These are phyloP conservation scores for Mormyrops attenuatus DNA, from an alignment of 2,797 vertebrate genomes.

Conservation along the genomic window DNA sequence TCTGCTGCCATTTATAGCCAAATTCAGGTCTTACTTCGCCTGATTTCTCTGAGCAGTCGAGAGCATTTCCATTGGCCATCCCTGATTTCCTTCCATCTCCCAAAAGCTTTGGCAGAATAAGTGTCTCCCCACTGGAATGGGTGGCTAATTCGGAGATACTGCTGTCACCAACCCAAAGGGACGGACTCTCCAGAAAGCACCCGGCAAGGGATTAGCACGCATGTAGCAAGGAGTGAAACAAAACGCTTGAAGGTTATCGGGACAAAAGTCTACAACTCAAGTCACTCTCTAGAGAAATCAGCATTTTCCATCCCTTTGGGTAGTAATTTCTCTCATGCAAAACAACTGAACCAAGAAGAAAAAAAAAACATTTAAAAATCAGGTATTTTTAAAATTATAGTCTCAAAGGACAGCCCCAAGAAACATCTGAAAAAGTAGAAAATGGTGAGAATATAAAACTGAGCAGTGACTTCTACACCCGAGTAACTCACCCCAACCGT, in stretches of 20 bases:
- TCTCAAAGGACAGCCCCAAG: constrained; percentile 40
- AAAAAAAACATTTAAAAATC: constrained; percentile 40
- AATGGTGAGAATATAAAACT: background rate
- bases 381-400: constrained; percentile 47
- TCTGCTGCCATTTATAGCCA: background rate
- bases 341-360: constrained; percentile 31
- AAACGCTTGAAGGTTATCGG: constrained; percentile 43
- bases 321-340: constrained; percentile 34
- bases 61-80: background rate
- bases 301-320: constrained; percentile 24
- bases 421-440: constrained; percentile 10
- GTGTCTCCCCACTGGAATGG: too few relatives aligned
- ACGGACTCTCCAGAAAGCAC: background rate
- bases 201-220: background rate
- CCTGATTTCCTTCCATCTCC: background rate
- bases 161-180: background rate
- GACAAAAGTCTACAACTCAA: constrained; percentile 32
- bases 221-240: background rate
- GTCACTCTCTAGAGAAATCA: constrained; percentile 33
- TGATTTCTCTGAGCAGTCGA: background rate
- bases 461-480: background rate
- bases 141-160: background rate
- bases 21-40: background rate
- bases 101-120: background rate
- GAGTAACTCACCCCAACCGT: background rate